These are phyloP conservation scores for Limnothrissa miodon DNA, from an alignment of 2,113 vertebrate genomes.

Conservation along the genomic window DNA sequence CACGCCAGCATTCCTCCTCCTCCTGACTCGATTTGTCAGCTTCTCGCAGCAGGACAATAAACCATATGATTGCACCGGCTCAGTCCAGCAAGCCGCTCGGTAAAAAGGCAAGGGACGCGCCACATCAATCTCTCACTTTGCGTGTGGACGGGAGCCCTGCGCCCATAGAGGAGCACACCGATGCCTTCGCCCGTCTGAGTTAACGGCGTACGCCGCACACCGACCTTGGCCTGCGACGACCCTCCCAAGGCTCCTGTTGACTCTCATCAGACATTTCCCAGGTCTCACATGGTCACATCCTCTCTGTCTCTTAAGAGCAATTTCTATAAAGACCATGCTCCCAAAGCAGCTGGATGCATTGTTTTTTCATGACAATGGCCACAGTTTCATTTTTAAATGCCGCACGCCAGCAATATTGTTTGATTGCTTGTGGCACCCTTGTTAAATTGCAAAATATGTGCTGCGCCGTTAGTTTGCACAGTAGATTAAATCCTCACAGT, in stretches of 20 bases:
- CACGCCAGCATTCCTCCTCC: background rate
- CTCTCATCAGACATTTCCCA: background rate
- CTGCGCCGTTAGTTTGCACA: background rate
- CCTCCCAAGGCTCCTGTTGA: background rate
- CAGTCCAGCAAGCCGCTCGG: conserved; percentile 1
- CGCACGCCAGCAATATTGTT: background rate
- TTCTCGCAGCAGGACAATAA: conserved; percentile 8
- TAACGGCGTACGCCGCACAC: background rate
- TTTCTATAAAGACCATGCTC: background rate
- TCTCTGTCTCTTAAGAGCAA: background rate
- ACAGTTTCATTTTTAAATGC: background rate
- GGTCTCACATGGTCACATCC: background rate
- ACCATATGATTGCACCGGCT: conserved; percentile 4
- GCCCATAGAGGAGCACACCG: background rate
- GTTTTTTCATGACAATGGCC: background rate
- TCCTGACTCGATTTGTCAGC: conserved; percentile 17
- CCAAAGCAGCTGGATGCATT: background rate
- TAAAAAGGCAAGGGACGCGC: conserved; percentile 5
- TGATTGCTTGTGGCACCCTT: background rate
- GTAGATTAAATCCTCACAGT: conserved; percentile 1
- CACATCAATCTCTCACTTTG: conserved; percentile 28
- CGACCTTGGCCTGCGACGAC: background rate
- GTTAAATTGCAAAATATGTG: background rate
- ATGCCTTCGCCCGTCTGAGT: background rate
- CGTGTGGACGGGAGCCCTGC: background rate